These are phyloP conservation scores for Pimpla rufipes DNA, from an alignment of 2,888 invertebrate genomes.

Conservation along the genomic window DNA sequence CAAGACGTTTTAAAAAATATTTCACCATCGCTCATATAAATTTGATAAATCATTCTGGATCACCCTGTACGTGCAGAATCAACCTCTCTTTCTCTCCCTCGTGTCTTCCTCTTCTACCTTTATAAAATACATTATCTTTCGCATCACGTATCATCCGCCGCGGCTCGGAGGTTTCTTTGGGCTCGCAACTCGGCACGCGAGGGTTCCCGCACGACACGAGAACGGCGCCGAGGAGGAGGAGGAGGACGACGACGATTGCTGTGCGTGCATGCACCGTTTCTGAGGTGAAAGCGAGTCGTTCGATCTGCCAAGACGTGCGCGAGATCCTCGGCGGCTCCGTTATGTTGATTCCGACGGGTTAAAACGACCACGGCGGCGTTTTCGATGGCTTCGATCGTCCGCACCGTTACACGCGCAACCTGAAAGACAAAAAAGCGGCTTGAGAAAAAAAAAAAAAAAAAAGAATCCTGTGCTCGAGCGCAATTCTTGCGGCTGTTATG, in stretches of 20 bases:
- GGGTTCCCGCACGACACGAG: not conserved
- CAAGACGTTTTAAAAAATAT: too few relatives aligned
- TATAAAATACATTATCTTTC: constrained; percentile 52
- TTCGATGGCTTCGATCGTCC: not conserved
- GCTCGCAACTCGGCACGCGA: constrained; percentile 25
- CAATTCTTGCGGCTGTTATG: not conserved
- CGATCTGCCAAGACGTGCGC: not conserved
- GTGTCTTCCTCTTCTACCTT: constrained; percentile 1
- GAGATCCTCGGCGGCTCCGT: constrained; percentile 9
- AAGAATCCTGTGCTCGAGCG: not conserved
- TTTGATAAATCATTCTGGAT: too few relatives aligned
- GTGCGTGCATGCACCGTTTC: constrained; percentile 30
- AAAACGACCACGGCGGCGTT: not conserved
- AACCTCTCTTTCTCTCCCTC: not conserved
- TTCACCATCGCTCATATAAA: too few relatives aligned
- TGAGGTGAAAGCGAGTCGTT: constrained; percentile 37
- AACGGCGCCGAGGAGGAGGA: constrained; percentile 4
- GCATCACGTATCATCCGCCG: constrained; percentile 36
- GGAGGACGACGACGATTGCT: too few relatives aligned
- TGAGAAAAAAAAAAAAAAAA: not conserved
- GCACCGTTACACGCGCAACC: not conserved
- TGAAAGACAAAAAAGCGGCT: constrained; percentile 2
- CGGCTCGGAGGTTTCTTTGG: constrained; percentile 27
- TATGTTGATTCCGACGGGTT: constrained; percentile 33
- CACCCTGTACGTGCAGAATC: not conserved